A percentile compares a stretch with the other conserved stretches of the same genome.
phyloP scores from a whole-genome alignment of 1,140 invertebrate genomes.

The Piezodorus guildinii region DNA sequence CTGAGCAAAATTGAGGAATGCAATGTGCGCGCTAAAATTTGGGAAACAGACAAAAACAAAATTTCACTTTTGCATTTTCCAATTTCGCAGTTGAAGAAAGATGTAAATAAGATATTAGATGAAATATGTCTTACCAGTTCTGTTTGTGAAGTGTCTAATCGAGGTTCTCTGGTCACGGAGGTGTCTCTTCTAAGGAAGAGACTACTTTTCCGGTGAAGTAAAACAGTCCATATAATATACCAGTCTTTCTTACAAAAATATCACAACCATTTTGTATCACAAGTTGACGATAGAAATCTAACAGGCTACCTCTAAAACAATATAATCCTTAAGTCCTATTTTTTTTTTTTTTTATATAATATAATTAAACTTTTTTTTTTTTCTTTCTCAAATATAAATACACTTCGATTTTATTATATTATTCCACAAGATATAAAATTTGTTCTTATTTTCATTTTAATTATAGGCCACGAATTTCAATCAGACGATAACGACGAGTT shows the following conservation, averaged over 20 bases:
- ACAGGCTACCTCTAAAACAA: slow-evolving; percentile 14
- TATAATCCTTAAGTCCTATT: not conserved
- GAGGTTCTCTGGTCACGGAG: too few relatives aligned
- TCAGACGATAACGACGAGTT: slow-evolving; percentile 23
- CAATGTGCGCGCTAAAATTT: not conserved
- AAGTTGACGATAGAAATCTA: slow-evolving; percentile 20
- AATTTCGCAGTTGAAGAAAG: not conserved
- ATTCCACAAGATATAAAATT: slow-evolving; percentile 24
- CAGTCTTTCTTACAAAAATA: slow-evolving; percentile 27
- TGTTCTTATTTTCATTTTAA: slow-evolving; percentile 16
- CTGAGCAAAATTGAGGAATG: slow-evolving; percentile 9
- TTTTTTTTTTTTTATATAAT: not conserved
- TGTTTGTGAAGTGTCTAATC: too few relatives aligned
- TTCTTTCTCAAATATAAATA: slow-evolving; percentile 10
- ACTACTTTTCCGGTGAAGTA: not conserved
- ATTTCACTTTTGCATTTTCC: slow-evolving; percentile 8
- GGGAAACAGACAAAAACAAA: not conserved
- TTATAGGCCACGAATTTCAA: slow-evolving; percentile 27
- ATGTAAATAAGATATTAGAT: too few relatives aligned
- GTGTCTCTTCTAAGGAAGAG: too few relatives aligned
- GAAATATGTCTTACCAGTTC: too few relatives aligned
- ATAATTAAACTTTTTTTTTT: slow-evolving; percentile 11
- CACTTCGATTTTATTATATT: slow-evolving; percentile 16
- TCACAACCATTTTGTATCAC: slow-evolving; percentile 28
- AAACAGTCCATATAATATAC: slow-evolving; percentile 18